Base-by-base conservation (phyloP, 1,140 invertebrate genomes). In the Campodea augens region DNA sequence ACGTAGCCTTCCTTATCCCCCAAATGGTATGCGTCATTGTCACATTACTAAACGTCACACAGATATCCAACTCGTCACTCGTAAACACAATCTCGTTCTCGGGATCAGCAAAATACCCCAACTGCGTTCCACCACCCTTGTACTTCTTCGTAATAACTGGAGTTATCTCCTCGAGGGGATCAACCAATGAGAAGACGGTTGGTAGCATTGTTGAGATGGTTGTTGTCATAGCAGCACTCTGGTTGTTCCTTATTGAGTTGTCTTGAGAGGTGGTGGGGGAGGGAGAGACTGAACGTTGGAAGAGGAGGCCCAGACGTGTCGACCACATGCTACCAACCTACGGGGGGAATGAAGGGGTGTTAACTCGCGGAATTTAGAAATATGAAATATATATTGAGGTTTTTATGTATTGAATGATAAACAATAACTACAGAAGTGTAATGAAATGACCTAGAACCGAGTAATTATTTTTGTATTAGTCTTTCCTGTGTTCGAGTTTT, bases 101-200 rank as follows among this genome's bases (percentile, higher is more conserved):
- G 7, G 68, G 65, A 52, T 79, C 72, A 47, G 66, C 73, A 58
- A 79, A 66, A 51, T 75, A 77, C 5, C 44, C 53, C 66, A 66
- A n/a, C n/a, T 15, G 19, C 18, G 7, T 61, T 54, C 72, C 71
- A 52, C n/a, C n/a, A n/a, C n/a, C n/a, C n/a, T n/a, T n/a, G n/a
- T 72, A 71, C 55, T 79, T 82, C 27, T 54, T 52, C 43, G 81
- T 72, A 4, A 89, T 65, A 24, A 91, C 71, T 3, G 87, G 87
- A 43, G 77, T 76, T 24, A 90, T 78, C 65, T 92, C 88, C 64
- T 91, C 81, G 24, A 92, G 63, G 1, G 87, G 86, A 70, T 92
- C 85, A 19, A 78, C 69, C 50, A 92, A 62, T 24, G 84, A 87
- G 63, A 85, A 92, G 37, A 84, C 66, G 1, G 74, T 74, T 1